Conservation (phyloP, 2,888 invertebrate genomes). For the Epinotia bilunana region DNA sequence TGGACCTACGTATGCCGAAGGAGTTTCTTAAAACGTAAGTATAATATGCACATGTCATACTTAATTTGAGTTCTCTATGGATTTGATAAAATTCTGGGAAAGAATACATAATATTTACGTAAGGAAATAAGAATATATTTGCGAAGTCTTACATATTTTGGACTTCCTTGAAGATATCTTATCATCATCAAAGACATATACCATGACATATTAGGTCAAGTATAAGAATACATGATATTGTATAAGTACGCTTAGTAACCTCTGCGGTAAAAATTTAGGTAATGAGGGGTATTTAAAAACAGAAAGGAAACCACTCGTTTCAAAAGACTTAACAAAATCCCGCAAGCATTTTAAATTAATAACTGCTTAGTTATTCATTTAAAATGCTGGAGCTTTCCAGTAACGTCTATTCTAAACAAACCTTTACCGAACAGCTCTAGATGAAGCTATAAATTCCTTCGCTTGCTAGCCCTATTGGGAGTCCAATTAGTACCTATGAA, state of each 20-base stretch:
- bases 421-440: slow-evolving; percentile 38
- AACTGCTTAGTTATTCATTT: no score
- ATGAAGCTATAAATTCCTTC: slow-evolving; percentile 45
- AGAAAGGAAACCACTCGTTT: background rate
- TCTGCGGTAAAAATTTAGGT: background rate
- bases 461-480: slow-evolving; percentile 43
- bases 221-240: no score
- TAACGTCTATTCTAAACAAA: slow-evolving; percentile 17
- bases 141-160: no score
- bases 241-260: background rate
- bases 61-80: no score
- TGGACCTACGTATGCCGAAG: no score
- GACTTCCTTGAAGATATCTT: background rate
- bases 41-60: no score
- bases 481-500: slow-evolving; percentile 45
- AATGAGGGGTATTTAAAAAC: background rate
- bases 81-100: no score
- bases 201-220: no score
- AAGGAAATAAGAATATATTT: no score
- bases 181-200: background rate
- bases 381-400: no score
- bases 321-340: background rate
- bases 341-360: slow-evolving; percentile 4
- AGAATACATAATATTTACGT: no score
- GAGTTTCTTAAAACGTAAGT: no score